Conservation (phyloP, 2,113 vertebrate genomes). For the Trogon melanurus region DNA sequence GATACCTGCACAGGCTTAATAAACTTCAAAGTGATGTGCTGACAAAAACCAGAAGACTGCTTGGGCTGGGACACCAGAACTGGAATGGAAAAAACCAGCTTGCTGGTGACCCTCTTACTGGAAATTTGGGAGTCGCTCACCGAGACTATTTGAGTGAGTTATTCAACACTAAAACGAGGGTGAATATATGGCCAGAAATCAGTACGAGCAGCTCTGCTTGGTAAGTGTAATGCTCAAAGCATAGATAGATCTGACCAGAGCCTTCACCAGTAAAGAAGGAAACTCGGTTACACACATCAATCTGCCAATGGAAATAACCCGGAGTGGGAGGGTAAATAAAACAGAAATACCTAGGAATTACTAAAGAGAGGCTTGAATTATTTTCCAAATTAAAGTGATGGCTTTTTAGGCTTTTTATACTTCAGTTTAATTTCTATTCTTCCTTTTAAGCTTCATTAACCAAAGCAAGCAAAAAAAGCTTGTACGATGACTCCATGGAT, state of each 20-base stretch:
- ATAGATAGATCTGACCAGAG: slow-evolving; percentile 4
- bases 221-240: background rate
- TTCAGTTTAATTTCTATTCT: background rate
- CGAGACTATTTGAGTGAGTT: background rate
- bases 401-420: background rate
- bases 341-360: slow-evolving; percentile 22
- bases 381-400: background rate
- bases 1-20: background rate
- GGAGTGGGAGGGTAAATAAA: background rate
- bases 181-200: background rate
- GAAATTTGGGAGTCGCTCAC: background rate
- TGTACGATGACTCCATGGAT: background rate
- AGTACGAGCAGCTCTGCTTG: background rate
- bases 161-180: background rate
- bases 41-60: slow-evolving; percentile 22
- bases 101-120: background rate
- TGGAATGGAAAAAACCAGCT: slow-evolving; percentile 31
- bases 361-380: background rate
- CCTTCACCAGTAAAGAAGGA: background rate
- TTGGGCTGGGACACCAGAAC: background rate
- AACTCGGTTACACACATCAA: background rate
- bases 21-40: slow-evolving; percentile 11
- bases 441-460: background rate
- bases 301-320: slow-evolving; percentile 2
- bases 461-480: background rate